Conservation (phyloP, 2,797 vertebrate genomes). For the Semaprochilodus insignis region DNA sequence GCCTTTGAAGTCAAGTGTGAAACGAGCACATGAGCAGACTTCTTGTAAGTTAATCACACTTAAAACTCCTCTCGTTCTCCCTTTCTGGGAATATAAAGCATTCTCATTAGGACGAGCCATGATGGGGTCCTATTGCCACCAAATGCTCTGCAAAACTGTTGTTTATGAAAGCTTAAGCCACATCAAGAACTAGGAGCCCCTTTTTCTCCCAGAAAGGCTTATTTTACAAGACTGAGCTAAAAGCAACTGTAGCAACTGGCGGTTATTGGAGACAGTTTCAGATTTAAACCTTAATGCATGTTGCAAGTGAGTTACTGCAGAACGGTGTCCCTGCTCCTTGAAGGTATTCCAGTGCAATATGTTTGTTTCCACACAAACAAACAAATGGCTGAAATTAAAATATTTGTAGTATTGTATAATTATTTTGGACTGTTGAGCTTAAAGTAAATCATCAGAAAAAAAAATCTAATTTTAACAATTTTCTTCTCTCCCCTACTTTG, state of each 20-base stretch:
- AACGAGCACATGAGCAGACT: slow-evolving; percentile 68
- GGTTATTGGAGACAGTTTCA: background rate
- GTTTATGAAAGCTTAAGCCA: slow-evolving; percentile 61
- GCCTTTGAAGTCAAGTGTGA: slow-evolving; percentile 67
- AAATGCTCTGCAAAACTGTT: slow-evolving; percentile 48
- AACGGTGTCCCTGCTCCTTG: background rate
- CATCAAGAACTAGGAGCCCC: slow-evolving; percentile 60
- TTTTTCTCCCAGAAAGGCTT: slow-evolving; percentile 24
- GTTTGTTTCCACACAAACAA: too few species aligned
- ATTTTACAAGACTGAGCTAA: slow-evolving; percentile 54
- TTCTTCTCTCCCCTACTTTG: too few species aligned
- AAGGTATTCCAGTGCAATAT: too few species aligned
- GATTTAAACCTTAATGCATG: background rate
- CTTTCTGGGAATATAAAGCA: slow-evolving; percentile 52
- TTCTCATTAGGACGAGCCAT: slow-evolving; percentile 36
- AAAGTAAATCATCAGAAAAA: too few species aligned
- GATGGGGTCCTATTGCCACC: slow-evolving; percentile 47
- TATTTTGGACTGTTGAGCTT: too few species aligned
- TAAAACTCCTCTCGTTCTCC: slow-evolving; percentile 40
- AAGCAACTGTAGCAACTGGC: slow-evolving; percentile 73
- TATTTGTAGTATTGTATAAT: too few species aligned
- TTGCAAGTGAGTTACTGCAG: background rate
- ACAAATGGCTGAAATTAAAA: too few species aligned
- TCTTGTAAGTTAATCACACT: slow-evolving; percentile 63
- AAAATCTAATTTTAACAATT: too few species aligned